These are phyloP conservation scores for Adelognathus sp. DNA, from an alignment of 2,888 invertebrate genomes.

Conservation along the genomic window DNA sequence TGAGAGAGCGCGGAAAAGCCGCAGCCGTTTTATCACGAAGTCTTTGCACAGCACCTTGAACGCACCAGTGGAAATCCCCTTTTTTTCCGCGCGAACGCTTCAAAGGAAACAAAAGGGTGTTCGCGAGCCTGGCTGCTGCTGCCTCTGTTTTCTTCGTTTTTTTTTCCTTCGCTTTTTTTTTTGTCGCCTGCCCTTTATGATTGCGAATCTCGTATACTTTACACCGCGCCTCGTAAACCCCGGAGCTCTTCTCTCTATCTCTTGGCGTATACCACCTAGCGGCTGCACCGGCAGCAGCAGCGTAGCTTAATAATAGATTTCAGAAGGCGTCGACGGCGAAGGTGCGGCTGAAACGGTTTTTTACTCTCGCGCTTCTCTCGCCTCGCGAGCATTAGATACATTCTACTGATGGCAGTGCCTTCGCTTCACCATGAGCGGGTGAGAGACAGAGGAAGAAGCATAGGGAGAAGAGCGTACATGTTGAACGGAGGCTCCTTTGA, in stretches of 20 bases:
- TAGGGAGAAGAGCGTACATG: background rate
- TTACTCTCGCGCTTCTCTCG: constrained; percentile 31
- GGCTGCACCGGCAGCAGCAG: too few relatives aligned
- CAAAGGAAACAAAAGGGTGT: constrained; percentile 46
- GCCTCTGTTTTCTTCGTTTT: background rate
- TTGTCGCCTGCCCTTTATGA: constrained; percentile 66
- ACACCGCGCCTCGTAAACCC: constrained; percentile 70
- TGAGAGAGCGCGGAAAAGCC: background rate
- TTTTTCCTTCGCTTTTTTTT: constrained; percentile 20
- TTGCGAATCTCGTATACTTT: constrained; percentile 71
- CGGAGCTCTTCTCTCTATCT: constrained; percentile 50
- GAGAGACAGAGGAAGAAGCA: constrained; percentile 38
- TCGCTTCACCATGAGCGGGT: constrained; percentile 39
- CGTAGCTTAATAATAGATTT: constrained; percentile 71
- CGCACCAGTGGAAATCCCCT: background rate
- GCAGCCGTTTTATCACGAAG: background rate
- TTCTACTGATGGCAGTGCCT: constrained; percentile 27
- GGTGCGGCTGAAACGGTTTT: constrained; percentile 49
- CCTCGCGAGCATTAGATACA: constrained; percentile 36
- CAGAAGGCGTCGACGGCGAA: constrained; percentile 59
- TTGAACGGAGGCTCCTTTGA: constrained; percentile 26
- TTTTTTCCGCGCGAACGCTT: constrained; percentile 25
- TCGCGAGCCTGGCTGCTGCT: background rate
- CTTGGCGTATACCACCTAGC: constrained; percentile 52
- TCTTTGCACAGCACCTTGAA: background rate